Base-by-base conservation (phyloP, 2,797 vertebrate species). In the Geotria australis region DNA sequence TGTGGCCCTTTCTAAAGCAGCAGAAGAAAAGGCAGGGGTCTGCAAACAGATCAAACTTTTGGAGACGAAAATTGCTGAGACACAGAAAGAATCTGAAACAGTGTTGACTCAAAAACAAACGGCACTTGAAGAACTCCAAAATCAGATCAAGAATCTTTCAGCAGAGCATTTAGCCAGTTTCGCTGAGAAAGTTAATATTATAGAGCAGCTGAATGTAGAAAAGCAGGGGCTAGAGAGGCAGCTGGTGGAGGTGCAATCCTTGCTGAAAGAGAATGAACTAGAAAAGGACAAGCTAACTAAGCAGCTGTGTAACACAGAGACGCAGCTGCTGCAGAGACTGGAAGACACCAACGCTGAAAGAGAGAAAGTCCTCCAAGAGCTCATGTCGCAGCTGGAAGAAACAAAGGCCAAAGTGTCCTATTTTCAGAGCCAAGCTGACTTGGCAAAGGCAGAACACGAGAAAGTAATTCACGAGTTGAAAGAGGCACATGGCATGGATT, bases 1-100 rank as follows among this genome's bases (percentile, higher is more conserved):
- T 2, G 61, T 63, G 61, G 72, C 58, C 57, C 61, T 73, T 14
- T 72, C 78, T 66, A 69, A 48, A 2, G 66, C 81, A 48, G 78
- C 67, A 66, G 71, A 77, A 65, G 84, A 88, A 68, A 89, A 79
- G 61, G 61, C 53, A 15, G 67, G 70, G 58, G 79, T 77, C 56
- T 68, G 73, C 3, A 73, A 83, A 63, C 74, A 85, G 64, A 71
- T 66, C 1, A 73, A 76, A 14, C 68, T 64, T 12, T 73, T 73
- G 64, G 76, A 65, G 24, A 74, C 63, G 56, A 80, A 73, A 57
- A 66, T 88, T 60, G 74, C 79, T 2, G 83, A 91, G 60, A 73
- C 77, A 61, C 80, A 89, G 68, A 76, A 65, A 60, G 79, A 76
- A 65, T 73, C 77, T 3, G 76, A 85, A 66, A 66, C 67, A 2